Base-by-base conservation (phyloP, 2,888 invertebrate genomes). In the Cephus nigrinus region DNA sequence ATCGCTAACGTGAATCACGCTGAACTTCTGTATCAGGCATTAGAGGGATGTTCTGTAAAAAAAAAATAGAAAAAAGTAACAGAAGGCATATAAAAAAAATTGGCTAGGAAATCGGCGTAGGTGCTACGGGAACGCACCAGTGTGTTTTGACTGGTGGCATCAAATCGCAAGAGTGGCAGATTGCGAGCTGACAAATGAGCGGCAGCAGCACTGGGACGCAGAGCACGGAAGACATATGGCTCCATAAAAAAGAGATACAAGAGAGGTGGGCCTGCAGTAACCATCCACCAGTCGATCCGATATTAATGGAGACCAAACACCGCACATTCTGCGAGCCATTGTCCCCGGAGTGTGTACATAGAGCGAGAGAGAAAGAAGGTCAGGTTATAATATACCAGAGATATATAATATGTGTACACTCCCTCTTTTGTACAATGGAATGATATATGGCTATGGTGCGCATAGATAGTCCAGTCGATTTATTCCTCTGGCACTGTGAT, bases 261-360 rank as follows among this genome's bases (percentile, higher is more conserved):
- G 76, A 78, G 81, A 34, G 68, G 68, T 75, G 74, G 74, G 76
- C 78, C 81, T 84, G 84, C 85, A 84, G 86, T 82, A 85, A 86
- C 85, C 82, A 87, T 86, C 84, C 83, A 86, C 88, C 83, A 86
- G 88, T 87, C 89, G 88, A 91, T 91, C 88, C 88, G 86, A 91
- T 90, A 91, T 91, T 91, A 91, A 91, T 91, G 90, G 90, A 90
- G 90, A 91, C 90, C 90, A 91, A 91, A 90, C 89, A 90, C 90
- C 90, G 86, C 89, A 87, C 89, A 86, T 89, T 89, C 85, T 87
- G 87, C 84, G 82, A 84, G 75, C 80, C 76, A 73, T 69, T 84
- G 82, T 87, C 85, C 87, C 87, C 82, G 81, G 83, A 86, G 84
- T 88, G 85, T 88, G 86, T 87, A 88, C 88, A 88, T 85, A 87